Evolutionary conservation across 2,888 invertebrate species (phyloP).

Genomic region (Salticus scenicus): DNA sequence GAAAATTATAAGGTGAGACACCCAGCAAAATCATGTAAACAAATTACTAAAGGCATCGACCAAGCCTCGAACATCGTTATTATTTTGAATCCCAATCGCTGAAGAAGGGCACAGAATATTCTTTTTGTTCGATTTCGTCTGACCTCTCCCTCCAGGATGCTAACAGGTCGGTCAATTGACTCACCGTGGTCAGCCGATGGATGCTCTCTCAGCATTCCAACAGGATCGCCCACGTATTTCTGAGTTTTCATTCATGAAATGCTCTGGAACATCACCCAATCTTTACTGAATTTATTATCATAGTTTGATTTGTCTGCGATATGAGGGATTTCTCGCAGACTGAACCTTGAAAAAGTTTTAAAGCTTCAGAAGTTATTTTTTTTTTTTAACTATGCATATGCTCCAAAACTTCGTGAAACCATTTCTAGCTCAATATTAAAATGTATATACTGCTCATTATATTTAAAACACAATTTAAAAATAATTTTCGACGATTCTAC

Average conservation of each 20-base stretch:
- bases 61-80: neutral
- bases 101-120: neutral
- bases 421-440: too few species aligned
- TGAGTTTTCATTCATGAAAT: neutral
- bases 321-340: too few species aligned
- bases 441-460: too few species aligned
- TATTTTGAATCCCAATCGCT: neutral
- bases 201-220: neutral
- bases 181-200: slow-evolving; percentile 9
- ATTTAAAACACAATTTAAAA: too few species aligned
- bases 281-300: too few species aligned
- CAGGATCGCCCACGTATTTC: slow-evolving; percentile 3
- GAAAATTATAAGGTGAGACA: too few species aligned
- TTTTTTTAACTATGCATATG: too few species aligned
- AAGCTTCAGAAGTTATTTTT: too few species aligned
- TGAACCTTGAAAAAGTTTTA: too few species aligned
- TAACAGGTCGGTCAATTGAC: slow-evolving; percentile 7
- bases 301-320: too few species aligned
- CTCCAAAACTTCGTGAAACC: too few species aligned
- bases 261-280: neutral
- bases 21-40: neutral
- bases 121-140: neutral
- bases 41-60: neutral
- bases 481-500: too few species aligned
- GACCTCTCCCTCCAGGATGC: neutral